Base-by-base conservation (phyloP, 2,888 invertebrate species). In the Thera obeliscata region DNA sequence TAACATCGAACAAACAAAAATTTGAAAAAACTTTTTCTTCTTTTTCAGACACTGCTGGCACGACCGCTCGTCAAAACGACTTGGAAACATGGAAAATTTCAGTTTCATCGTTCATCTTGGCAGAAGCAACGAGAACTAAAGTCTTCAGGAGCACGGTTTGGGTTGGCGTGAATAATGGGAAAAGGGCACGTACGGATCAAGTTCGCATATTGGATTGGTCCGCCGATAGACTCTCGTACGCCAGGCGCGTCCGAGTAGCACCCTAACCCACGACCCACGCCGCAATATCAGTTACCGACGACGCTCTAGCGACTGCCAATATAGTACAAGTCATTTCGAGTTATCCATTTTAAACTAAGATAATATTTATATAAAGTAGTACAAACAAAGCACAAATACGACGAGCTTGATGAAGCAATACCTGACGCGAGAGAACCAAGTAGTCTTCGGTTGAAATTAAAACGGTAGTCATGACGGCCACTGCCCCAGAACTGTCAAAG, bases 401-500 rank as follows among this genome's bases (percentile, higher is more conserved):
- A 74, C 72, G 72, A 81, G 78, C 77, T 87, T 81, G 79, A 90
- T 88, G 87, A 82, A 83, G 83, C 79, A 82, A 81, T 22, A 82
- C 77, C 81, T 78, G 82, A 80, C 77, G 76, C 75, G 79, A 82
- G 76, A 82, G 79, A 80, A 80, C 87, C 85, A 87, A 87, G 86
- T 79, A 75, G 80, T 81, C 80, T 87, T 90, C 94, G 91, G 94
- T 93, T 90, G 76, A 81, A 81, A 83, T 82, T 80, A 83, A 89
- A 90, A 86, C 94, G 94, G 97, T 97, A 97, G 97, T 97, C 95
- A 96, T 97, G 91, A 96, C 96, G 91, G 96, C 97, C 94, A 95
- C 96, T 87, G 96, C 97, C 90, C 96, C 97, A 90, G 97, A 97
- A 94, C 94, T 97, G 90, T 96, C 96, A 81, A 97, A 97, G 93